phyloP scores from a whole-genome alignment of 1,140 invertebrate genomes.

The Chrysopa pallens region DNA sequence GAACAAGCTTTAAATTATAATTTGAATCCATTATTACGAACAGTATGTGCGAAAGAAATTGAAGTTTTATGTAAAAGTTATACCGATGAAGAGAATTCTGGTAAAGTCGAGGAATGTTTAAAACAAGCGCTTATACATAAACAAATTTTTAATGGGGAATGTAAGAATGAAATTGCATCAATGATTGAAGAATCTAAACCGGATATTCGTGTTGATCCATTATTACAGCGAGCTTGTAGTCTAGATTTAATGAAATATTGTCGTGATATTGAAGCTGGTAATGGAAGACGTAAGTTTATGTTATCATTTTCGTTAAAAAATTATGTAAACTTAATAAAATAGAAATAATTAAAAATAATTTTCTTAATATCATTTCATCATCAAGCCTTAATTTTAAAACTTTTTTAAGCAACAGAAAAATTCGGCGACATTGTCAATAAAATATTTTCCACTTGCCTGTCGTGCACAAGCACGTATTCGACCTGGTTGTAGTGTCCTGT shows the following conservation, averaged over 20 bases:
- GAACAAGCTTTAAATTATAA: constrained; percentile 77
- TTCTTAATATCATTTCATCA: too few species aligned
- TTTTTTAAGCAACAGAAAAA: too few species aligned
- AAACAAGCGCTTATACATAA: constrained; percentile 59
- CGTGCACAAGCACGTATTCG: too few species aligned
- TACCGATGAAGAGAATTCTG: constrained; percentile 32
- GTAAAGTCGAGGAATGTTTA: constrained; percentile 68
- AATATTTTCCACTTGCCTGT: too few species aligned
- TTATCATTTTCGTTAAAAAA: too few species aligned
- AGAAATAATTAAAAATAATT: too few species aligned
- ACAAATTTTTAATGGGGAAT: constrained; percentile 52
- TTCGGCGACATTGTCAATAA: too few species aligned
- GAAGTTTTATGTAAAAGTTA: constrained; percentile 36
- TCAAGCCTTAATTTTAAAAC: too few species aligned
- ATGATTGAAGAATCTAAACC: constrained; percentile 61
- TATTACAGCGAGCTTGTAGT: constrained; percentile 57
- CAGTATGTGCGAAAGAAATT: constrained; percentile 54
- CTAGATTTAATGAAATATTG: constrained; percentile 73
- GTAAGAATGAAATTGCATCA: constrained; percentile 61
- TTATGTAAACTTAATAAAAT: too few species aligned
- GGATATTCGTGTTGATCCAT: constrained; percentile 68
- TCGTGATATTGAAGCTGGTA: constrained; percentile 60
- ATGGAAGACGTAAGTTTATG: constrained; percentile 55
- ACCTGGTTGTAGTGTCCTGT: too few species aligned
- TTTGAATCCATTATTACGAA: constrained; percentile 63